phyloP scores from a whole-genome alignment of 1,140 invertebrate species.

The Mya arenaria region DNA sequence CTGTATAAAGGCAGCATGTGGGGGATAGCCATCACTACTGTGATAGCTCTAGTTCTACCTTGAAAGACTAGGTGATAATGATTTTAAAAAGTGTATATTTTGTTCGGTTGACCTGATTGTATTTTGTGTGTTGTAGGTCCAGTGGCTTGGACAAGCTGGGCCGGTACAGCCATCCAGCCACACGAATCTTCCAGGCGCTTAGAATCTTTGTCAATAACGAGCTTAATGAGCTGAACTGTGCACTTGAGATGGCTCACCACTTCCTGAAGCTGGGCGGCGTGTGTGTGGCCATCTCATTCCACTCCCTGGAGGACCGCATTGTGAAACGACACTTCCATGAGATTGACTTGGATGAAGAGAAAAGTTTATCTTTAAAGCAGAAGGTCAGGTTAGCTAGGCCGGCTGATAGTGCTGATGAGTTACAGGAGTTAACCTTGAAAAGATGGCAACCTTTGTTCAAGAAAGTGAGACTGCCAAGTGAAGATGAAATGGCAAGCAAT shows the following conservation, averaged over 20 bases:
- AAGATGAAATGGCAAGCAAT: conserved; percentile 89
- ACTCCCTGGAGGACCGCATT: conserved; percentile 97
- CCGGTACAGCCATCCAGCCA: conserved; percentile 90
- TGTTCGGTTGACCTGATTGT: too few relatives aligned
- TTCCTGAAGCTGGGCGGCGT: conserved; percentile 90
- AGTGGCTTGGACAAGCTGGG: conserved; percentile 86
- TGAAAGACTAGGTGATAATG: too few relatives aligned
- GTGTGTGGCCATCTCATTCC: conserved; percentile 93
- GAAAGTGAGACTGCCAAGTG: conserved; percentile 89
- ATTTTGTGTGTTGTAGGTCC: conserved; percentile 54
- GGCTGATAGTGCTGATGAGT: conserved; percentile 77
- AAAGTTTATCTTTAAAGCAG: conserved; percentile 61
- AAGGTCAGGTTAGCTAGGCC: conserved; percentile 50
- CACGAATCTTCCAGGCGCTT: conserved; percentile 96
- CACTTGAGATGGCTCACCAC: conserved; percentile 88
- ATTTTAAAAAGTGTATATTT: too few relatives aligned
- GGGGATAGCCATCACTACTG: too few relatives aligned
- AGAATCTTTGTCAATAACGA: conserved; percentile 99
- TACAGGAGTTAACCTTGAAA: conserved; percentile 84
- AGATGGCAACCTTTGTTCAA: conserved; percentile 91
- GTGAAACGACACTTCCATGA: conserved; percentile 92
- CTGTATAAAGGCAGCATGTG: too few relatives aligned
- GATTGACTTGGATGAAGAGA: conserved; percentile 67
- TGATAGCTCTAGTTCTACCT: too few relatives aligned
- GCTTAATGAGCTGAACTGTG: conserved; percentile 97